Conservation (phyloP, 2,113 vertebrate genomes). For the Ceratotherium simum region DNA sequence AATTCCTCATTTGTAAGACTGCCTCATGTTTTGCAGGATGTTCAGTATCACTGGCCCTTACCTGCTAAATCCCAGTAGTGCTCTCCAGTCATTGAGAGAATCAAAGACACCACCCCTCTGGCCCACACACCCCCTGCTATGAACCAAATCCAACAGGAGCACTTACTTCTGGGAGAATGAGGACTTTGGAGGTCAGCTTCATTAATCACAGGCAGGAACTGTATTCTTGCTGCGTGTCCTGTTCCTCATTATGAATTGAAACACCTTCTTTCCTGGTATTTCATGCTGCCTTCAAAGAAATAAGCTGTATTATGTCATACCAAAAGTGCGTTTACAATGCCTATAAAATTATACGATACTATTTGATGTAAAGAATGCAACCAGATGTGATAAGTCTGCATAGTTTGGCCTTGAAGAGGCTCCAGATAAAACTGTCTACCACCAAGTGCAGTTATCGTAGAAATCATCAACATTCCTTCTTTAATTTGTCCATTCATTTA, state of each 20-base stretch:
- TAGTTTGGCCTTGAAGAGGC: background rate
- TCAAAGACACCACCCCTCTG: background rate
- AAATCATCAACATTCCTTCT: background rate
- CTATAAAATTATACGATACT: background rate
- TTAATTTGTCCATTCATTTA: background rate
- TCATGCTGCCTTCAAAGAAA: background rate
- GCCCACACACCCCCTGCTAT: background rate
- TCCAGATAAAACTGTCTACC: constrained; percentile 13
- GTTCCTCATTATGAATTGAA: background rate
- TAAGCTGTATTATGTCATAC: background rate
- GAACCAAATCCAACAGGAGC: background rate
- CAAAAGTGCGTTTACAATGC: background rate
- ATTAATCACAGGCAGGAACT: background rate
- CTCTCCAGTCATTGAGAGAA: background rate
- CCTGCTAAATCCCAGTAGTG: background rate
- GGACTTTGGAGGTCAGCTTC: background rate
- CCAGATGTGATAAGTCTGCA: background rate
- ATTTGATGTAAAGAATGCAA: background rate
- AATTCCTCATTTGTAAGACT: background rate
- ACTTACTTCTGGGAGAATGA: background rate
- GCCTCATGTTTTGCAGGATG: background rate
- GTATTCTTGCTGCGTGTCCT: background rate
- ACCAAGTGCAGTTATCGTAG: background rate
- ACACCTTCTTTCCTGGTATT: background rate
- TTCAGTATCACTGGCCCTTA: background rate